Percentiles rank a stretch among this genome's conserved stretches.
phyloP scores from a whole-genome alignment of 1,140 invertebrate species.

The Tenebrio molitor region DNA sequence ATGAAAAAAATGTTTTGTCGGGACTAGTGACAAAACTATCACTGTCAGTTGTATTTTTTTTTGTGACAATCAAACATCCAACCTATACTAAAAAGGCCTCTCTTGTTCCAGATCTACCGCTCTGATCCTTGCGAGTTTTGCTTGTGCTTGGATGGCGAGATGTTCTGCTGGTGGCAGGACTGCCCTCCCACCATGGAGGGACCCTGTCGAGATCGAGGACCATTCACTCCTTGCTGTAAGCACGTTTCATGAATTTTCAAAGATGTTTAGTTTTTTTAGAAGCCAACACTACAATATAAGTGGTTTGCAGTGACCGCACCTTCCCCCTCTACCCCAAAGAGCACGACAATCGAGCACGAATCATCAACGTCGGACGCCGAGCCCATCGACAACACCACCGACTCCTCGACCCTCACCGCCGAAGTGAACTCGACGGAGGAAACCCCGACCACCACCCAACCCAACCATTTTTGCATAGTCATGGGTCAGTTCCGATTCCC shows the following conservation, averaged over 20 bases:
- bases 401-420: constrained; percentile 33
- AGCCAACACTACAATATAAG: too few species aligned
- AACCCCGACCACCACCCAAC: constrained; percentile 29
- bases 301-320: constrained; percentile 45
- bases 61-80: too few species aligned
- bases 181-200: constrained; percentile 67
- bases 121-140: constrained; percentile 77
- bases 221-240: constrained; percentile 65
- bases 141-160: constrained; percentile 78
- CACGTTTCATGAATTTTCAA: constrained; percentile 17
- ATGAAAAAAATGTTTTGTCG: too few species aligned
- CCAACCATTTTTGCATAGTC: constrained; percentile 52
- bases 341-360: background rate
- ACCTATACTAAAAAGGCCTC: too few species aligned
- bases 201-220: constrained; percentile 63
- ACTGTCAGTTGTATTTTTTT: too few species aligned
- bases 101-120: constrained; percentile 69
- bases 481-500: constrained; percentile 58
- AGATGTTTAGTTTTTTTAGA: too few species aligned
- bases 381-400: constrained; percentile 22
- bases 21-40: too few species aligned
- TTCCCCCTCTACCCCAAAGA: background rate
- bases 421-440: constrained; percentile 5
- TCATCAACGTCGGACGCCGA: background rate
- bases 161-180: constrained; percentile 83